phyloP scores from a whole-genome alignment of 2,888 invertebrate species.

The Perdita meconis region DNA sequence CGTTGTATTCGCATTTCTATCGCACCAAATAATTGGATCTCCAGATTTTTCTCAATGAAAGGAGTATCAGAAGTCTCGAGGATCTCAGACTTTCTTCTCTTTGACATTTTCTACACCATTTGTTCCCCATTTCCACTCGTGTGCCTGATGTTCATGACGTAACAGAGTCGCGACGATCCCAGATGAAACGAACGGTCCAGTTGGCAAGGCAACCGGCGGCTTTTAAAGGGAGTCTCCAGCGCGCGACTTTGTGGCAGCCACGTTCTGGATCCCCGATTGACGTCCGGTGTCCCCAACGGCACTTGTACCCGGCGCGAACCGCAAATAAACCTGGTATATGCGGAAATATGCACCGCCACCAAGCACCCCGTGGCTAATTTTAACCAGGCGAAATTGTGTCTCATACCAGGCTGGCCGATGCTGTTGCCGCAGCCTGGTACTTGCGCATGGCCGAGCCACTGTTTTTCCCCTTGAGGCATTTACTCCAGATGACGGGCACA shows the following conservation, averaged over 20 bases:
- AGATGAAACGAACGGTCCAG: no score
- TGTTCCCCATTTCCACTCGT: no score
- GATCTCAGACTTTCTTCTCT: no score
- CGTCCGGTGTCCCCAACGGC: constrained; percentile 68
- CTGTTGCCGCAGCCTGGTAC: constrained; percentile 55
- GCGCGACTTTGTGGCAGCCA: constrained; percentile 67
- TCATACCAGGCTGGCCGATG: constrained; percentile 78
- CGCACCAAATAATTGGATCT: no score
- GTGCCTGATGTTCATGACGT: no score
- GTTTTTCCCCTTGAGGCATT: constrained; percentile 6
- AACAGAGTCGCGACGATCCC: no score
- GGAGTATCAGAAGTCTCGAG: no score
- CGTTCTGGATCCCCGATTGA: constrained; percentile 67
- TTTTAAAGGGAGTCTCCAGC: constrained; percentile 47
- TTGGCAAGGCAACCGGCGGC: neutral
- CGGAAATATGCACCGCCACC: constrained; percentile 81
- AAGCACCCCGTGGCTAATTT: constrained; percentile 79
- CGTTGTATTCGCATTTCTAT: no score
- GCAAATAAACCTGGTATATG: constrained; percentile 82
- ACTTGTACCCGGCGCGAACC: constrained; percentile 72
- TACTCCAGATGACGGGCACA: neutral
- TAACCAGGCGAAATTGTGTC: constrained; percentile 80
- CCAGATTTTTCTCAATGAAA: no score
- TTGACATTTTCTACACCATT: no score
- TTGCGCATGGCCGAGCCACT: constrained; percentile 32